These are phyloP conservation scores for Microcebus griseorufus DNA, from an alignment of 2,113 vertebrate species.

Conservation along the genomic window DNA sequence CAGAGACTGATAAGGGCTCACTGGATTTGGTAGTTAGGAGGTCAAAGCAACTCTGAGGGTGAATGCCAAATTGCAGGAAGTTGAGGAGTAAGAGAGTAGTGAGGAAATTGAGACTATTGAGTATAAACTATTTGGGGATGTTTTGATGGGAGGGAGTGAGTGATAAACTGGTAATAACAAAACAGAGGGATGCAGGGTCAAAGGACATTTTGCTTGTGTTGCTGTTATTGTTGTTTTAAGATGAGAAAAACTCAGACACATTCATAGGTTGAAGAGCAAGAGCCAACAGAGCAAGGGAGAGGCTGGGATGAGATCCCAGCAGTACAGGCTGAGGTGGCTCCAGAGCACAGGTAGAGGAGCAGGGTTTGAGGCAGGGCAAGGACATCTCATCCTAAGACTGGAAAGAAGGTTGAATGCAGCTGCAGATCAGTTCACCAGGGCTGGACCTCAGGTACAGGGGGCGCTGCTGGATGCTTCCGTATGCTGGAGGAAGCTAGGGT, in stretches of 20 bases:
- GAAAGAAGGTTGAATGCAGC: neutral
- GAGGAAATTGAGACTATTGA: neutral
- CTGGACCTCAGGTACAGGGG: neutral
- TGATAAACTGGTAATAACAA: conserved; percentile 25
- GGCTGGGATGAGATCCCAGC: neutral
- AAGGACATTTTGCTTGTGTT: conserved; percentile 35
- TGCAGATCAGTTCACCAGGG: neutral
- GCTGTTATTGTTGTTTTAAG: conserved; percentile 35
- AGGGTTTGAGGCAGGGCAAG: conserved; percentile 28
- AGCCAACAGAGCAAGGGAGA: conserved; percentile 50
- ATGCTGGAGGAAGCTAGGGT: conserved; percentile 33
- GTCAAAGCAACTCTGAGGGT: neutral
- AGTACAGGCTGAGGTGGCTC: conserved; percentile 13
- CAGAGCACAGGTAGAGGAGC: neutral
- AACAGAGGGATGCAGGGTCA: conserved; percentile 31
- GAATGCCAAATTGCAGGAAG: neutral
- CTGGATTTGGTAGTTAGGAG: conserved; percentile 26
- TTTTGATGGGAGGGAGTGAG: neutral
- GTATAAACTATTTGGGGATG: conserved; percentile 10
- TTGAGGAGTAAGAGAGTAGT: conserved; percentile 19
- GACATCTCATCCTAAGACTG: neutral
- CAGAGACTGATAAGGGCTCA: neutral
- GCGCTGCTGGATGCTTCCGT: conserved; percentile 19
- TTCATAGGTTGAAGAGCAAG: conserved; percentile 48
- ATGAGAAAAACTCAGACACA: conserved; percentile 28